Conservation (phyloP, 2,797 vertebrate species). For the Ispidina lecontei region DNA sequence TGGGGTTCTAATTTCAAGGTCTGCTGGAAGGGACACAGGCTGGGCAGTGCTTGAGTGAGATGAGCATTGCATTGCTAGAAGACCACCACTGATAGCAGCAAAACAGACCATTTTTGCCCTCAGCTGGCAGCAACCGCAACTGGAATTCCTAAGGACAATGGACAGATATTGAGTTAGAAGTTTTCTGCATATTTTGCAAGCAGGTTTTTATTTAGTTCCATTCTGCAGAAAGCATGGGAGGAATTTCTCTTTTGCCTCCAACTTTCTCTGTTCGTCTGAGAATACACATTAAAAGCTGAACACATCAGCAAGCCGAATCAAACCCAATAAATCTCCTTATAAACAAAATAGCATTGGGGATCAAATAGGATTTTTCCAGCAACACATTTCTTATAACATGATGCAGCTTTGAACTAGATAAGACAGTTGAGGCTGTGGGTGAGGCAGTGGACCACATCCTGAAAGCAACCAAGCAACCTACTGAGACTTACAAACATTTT, state of each 20-base stretch:
- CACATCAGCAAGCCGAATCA: not conserved
- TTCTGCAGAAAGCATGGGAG: not conserved
- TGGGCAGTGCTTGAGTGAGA: not conserved
- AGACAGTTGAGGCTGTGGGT: not conserved
- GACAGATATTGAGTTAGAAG: not conserved
- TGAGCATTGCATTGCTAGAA: not conserved
- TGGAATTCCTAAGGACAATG: not conserved
- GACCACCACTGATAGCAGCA: not conserved
- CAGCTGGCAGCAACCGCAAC: not conserved
- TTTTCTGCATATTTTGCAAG: not conserved
- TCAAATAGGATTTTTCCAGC: not conserved
- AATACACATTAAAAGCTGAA: not conserved
- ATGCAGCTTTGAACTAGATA: not conserved
- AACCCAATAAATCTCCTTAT: not conserved
- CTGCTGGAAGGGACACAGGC: not conserved
- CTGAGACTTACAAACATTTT: not conserved
- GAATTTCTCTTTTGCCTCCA: not conserved
- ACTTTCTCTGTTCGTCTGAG: not conserved
- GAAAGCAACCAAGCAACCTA: not conserved
- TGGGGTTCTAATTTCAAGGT: not conserved
- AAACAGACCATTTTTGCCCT: not conserved
- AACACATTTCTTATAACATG: not conserved
- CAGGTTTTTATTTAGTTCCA: not conserved
- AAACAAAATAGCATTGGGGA: not conserved
- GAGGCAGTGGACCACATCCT: not conserved